phyloP scores from a whole-genome alignment of 2,888 invertebrate genomes.

The Orthonychiurus folsomi region DNA sequence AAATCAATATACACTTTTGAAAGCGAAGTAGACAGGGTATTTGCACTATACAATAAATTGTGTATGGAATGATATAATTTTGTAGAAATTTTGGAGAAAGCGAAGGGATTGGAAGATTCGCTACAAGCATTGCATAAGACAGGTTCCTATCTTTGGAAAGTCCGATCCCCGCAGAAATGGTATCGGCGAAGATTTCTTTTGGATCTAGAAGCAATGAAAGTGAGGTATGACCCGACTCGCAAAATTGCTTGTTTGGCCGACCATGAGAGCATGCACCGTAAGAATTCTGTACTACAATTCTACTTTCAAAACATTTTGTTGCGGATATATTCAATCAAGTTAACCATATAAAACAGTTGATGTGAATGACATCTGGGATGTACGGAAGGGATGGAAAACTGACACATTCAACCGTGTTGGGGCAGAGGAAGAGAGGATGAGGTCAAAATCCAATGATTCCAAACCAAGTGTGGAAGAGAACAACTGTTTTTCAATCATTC shows the following conservation, averaged over 20 bases:
- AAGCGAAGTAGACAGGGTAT: no score
- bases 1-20: no score
- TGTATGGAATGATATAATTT: no score
- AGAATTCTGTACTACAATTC: not conserved
- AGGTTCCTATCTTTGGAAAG: conserved; percentile 44
- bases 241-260: conserved; percentile 37
- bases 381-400: conserved; percentile 46
- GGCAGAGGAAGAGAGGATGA: conserved; percentile 39
- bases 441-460: not conserved
- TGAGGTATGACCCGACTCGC: conserved; percentile 42
- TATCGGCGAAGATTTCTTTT: conserved; percentile 41
- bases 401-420: conserved; percentile 46
- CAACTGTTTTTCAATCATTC: conserved; percentile 43
- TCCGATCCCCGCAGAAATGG: conserved; percentile 42
- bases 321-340: no score
- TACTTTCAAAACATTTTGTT: no score
- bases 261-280: not conserved
- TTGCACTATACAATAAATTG: no score
- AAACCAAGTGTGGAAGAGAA: conserved; percentile 40
- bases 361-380: conserved; percentile 44
- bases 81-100: conserved; percentile 40
- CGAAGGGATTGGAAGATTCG: conserved; percentile 41
- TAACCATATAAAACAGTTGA: no score
- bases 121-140: conserved; percentile 41
- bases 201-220: conserved; percentile 41